phyloP scores from a whole-genome alignment of 1,140 invertebrate species.

The Nephotettix cincticeps region DNA sequence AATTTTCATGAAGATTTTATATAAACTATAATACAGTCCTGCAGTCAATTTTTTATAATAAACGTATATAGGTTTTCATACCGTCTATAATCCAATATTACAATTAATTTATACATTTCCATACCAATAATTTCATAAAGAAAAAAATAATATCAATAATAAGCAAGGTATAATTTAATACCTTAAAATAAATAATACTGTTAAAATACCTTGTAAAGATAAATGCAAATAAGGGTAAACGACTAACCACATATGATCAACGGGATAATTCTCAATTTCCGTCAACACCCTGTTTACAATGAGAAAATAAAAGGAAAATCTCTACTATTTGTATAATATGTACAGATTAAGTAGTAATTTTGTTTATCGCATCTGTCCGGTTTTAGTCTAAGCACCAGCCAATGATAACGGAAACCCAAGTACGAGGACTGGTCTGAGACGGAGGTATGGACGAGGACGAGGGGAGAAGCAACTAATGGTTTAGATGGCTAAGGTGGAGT shows the following conservation, averaged over 20 bases:
- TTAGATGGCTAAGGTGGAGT: slow-evolving; percentile 60
- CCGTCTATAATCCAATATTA: too few species aligned
- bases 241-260: too few species aligned
- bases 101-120: slow-evolving; percentile 10
- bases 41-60: too few species aligned
- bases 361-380: too few species aligned
- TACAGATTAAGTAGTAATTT: too few species aligned
- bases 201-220: slow-evolving; percentile 1
- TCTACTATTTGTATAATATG: too few species aligned
- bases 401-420: slow-evolving; percentile 7
- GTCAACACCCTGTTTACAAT: too few species aligned
- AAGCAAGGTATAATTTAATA: background rate
- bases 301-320: too few species aligned
- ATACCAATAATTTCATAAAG: background rate
- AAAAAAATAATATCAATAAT: slow-evolving; percentile 18
- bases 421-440: background rate
- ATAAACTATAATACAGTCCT: too few species aligned
- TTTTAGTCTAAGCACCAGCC: slow-evolving; percentile 8
- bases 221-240: too few species aligned
- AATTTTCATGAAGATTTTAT: background rate
- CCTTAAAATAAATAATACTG: slow-evolving; percentile 21
- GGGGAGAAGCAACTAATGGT: slow-evolving; percentile 14
- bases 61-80: too few species aligned
- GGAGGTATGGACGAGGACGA: background rate
- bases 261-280: too few species aligned